Conservation (phyloP, 1,140 invertebrate genomes). For the Drosophila aff. region DNA sequence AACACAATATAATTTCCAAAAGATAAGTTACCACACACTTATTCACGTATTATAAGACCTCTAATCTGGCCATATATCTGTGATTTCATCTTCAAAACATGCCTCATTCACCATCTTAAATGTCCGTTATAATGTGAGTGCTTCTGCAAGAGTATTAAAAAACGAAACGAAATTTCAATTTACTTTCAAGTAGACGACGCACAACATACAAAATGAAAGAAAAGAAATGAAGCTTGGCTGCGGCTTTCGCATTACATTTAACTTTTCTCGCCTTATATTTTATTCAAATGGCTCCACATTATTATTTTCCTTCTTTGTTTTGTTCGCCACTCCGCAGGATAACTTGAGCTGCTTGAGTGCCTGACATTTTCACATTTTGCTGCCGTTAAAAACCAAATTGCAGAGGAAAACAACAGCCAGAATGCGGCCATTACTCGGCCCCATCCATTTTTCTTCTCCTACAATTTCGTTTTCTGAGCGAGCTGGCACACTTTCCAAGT, state of each 20-base stretch:
- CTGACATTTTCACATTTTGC: constrained; percentile 77
- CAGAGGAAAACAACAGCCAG: constrained; percentile 36
- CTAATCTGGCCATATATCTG: constrained; percentile 17
- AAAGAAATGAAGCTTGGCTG: constrained; percentile 33
- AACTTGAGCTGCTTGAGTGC: constrained; percentile 69
- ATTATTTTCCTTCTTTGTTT: constrained; percentile 44
- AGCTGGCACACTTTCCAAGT: constrained; percentile 20
- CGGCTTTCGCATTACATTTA: constrained; percentile 79
- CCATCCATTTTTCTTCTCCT: constrained; percentile 16
- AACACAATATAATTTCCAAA: not conserved
- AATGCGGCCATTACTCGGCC: constrained; percentile 41
- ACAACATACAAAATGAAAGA: constrained; percentile 2
- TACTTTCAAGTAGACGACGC: constrained; percentile 39
- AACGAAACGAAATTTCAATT: constrained; percentile 68
- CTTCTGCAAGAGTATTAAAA: constrained; percentile 28
- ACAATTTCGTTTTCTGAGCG: constrained; percentile 44
- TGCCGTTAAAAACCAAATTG: constrained; percentile 72
- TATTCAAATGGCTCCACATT: constrained; percentile 72
- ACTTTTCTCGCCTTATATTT: constrained; percentile 81
- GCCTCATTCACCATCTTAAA: constrained; percentile 14
- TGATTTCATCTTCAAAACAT: constrained; percentile 13
- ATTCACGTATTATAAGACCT: not conserved
- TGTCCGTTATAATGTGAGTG: constrained; percentile 12
- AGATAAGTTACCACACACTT: not conserved
- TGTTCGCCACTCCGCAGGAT: constrained; percentile 53